Conservation (phyloP, 2,113 vertebrate genomes). For the Paracanthobrama guichenoti region DNA sequence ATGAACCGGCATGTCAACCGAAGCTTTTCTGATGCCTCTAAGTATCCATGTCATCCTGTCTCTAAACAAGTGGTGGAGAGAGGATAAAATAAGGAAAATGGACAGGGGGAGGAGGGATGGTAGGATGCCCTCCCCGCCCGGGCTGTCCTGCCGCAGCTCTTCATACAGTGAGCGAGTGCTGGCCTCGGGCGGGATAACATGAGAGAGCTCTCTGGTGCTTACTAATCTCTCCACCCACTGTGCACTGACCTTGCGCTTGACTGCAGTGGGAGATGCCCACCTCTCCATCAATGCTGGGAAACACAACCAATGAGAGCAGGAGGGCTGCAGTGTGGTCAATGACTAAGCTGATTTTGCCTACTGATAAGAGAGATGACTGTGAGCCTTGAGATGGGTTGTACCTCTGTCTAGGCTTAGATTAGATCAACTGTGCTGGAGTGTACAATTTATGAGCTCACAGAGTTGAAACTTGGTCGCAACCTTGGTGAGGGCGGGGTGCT, state of each 20-base stretch:
- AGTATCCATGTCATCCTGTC: constrained; percentile 56
- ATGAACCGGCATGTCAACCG: constrained; percentile 66
- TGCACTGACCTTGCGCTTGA: constrained; percentile 65
- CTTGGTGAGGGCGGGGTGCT: not conserved
- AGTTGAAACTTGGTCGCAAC: not conserved
- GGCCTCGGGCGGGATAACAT: constrained; percentile 59
- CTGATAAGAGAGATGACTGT: constrained; percentile 71
- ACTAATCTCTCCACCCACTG: constrained; percentile 69
- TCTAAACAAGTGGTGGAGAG: constrained; percentile 14
- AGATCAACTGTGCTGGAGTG: not conserved
- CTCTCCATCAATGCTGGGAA: constrained; percentile 74
- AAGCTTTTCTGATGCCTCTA: constrained; percentile 61
- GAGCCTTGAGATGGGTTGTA: constrained; percentile 44
- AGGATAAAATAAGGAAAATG: constrained; percentile 61
- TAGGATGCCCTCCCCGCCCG: not conserved
- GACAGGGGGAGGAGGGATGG: constrained; percentile 36
- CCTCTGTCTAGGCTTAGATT: constrained; percentile 17
- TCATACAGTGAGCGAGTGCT: constrained; percentile 37
- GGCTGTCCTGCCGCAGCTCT: not conserved
- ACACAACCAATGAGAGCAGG: constrained; percentile 70
- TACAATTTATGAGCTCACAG: not conserved
- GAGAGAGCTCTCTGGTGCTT: constrained; percentile 59
- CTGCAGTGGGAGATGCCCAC: constrained; percentile 61
- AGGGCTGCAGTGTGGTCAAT: constrained; percentile 70
- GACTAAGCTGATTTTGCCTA: constrained; percentile 76